Evolutionary conservation across 2,797 vertebrate species (phyloP).

Genomic region (Molossus alvarezi): DNA sequence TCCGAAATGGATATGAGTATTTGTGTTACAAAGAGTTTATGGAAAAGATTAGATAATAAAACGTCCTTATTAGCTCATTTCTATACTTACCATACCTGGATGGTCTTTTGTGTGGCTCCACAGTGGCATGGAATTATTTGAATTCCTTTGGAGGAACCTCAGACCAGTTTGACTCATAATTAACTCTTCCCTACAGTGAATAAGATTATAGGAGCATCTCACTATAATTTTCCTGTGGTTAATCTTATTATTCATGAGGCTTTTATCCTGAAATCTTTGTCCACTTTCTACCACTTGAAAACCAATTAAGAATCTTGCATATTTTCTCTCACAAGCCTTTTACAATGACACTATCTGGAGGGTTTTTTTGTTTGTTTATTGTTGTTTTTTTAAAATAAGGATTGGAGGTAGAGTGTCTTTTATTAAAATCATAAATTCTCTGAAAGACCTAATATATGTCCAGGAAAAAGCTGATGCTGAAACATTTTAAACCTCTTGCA

Average conservation of each 20-base stretch:
- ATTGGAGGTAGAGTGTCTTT: constrained; percentile 4
- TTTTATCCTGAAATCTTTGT: constrained; percentile 41
- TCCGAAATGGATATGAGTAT: background rate
- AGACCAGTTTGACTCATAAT: background rate
- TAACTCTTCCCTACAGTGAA: background rate
- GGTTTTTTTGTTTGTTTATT: background rate
- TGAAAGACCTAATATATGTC: constrained; percentile 42
- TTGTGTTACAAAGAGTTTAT: background rate
- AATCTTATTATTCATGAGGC: constrained; percentile 47
- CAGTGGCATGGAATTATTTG: background rate
- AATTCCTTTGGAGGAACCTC: background rate
- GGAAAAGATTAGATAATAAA: background rate
- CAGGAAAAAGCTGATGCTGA: constrained; percentile 30
- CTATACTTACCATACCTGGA: background rate
- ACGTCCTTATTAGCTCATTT: background rate
- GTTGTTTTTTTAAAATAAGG: background rate
- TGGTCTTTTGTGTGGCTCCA: background rate
- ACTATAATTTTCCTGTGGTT: background rate
- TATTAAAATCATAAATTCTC: constrained; percentile 79
- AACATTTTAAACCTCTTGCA: constrained; percentile 71
- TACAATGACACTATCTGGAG: constrained; percentile 68
- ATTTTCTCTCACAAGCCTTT: constrained; percentile 70
- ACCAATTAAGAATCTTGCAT: constrained; percentile 62
- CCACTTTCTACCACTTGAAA: constrained; percentile 72
- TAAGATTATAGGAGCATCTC: background rate